Conservation (phyloP, 2,888 invertebrate species). For the Lepidonotus clava region DNA sequence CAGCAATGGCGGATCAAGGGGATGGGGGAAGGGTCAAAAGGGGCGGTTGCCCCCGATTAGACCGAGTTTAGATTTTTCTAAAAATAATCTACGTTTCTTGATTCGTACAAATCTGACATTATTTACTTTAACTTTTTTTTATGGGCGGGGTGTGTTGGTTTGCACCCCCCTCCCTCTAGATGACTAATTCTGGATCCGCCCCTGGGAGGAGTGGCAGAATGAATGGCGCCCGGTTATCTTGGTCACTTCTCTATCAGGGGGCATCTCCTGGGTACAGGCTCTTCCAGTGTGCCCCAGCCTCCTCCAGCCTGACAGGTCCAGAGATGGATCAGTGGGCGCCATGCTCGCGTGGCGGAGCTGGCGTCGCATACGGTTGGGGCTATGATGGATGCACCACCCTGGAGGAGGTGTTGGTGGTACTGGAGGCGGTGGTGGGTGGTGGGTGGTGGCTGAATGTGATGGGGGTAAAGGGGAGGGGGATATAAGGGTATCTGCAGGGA, state of each 20-base stretch:
- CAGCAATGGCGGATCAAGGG: too few relatives aligned
- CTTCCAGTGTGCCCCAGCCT: neutral
- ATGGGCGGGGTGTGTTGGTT: too few relatives aligned
- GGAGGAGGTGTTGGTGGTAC: neutral
- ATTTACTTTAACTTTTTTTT: too few relatives aligned
- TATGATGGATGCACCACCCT: constrained; percentile 26
- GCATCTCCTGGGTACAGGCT: neutral
- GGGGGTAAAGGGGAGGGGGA: neutral
- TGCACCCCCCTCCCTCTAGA: too few relatives aligned
- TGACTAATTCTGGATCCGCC: too few relatives aligned
- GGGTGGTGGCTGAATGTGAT: neutral
- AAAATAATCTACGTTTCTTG: too few relatives aligned
- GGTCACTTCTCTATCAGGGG: constrained; percentile 20
- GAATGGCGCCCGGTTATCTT: neutral
- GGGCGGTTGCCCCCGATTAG: too few relatives aligned
- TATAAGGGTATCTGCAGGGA: too few relatives aligned
- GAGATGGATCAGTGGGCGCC: constrained; percentile 11
- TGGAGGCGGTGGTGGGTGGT: neutral
- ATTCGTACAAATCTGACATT: too few relatives aligned
- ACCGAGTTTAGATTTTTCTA: too few relatives aligned
- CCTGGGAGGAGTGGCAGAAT: too few relatives aligned
- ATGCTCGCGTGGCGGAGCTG: neutral
- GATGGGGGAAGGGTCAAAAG: too few relatives aligned
- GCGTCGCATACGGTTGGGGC: neutral
- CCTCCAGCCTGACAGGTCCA: constrained; percentile 20